These are phyloP conservation scores for Scaptomyza montana DNA, from an alignment of 1,140 invertebrate genomes.

Conservation along the genomic window DNA sequence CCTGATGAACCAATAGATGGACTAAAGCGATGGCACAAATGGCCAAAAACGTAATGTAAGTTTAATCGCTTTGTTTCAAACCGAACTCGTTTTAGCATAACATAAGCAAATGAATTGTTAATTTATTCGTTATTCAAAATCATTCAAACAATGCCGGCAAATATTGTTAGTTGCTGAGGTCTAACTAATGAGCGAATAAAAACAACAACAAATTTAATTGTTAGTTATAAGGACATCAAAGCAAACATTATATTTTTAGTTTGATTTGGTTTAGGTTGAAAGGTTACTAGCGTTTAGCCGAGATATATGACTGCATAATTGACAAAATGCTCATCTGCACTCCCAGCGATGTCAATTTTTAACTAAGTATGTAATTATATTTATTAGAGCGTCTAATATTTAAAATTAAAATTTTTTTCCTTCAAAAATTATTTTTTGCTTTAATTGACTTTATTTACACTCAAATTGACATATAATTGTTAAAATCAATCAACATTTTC, in stretches of 20 bases:
- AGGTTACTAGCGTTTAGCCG: neutral
- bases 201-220: slow-evolving; percentile 2
- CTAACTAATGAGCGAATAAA: slow-evolving; percentile 23
- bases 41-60: neutral
- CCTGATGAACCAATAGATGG: neutral
- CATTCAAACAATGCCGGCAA: neutral
- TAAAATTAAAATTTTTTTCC: too few relatives aligned
- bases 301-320: too few relatives aligned
- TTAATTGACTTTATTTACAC: slow-evolving; percentile 10
- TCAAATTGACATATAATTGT: slow-evolving; percentile 42
- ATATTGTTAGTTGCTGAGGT: neutral
- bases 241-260: neutral
- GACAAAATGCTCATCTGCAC: too few relatives aligned
- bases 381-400: too few relatives aligned
- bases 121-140: slow-evolving; percentile 3
- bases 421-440: too few relatives aligned
- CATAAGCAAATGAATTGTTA: slow-evolving; percentile 1
- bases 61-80: neutral
- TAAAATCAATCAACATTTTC: neutral
- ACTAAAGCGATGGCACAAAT: neutral
- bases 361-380: too few relatives aligned
- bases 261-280: neutral
- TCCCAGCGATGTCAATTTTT: too few relatives aligned
- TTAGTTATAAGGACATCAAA: neutral
- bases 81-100: neutral